Base-by-base conservation (phyloP, 1,140 invertebrate genomes). In the Steinernema feltiae region DNA sequence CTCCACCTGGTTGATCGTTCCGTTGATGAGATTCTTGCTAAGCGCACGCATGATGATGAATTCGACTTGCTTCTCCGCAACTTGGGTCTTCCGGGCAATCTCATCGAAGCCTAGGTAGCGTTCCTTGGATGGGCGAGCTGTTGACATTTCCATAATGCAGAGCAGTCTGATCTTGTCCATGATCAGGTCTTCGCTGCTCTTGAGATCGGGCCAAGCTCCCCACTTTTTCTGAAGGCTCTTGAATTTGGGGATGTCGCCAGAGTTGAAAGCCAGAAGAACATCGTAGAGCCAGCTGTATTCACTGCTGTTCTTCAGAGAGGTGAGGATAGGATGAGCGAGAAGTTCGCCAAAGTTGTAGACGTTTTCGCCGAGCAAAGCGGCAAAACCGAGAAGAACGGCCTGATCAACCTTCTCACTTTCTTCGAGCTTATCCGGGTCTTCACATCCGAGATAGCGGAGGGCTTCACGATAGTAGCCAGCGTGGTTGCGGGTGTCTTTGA, bases 301-400 rank as follows among this genome's bases (percentile, higher is more conserved):
- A 0, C 94, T 94, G 12, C 89, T 89, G n/a, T n/a, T n/a, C 77
- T 92, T 92, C 21, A 99, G 88, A 0, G 92, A 91, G 76, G 94
- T 91, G 79, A 99, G 87, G 32, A 99, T 92, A 1, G 94, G 94
- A 90, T 99, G 96, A 27, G 94, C 93, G 31, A 98, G 86, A 83
- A 99, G 88, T 89, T 99, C 97, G 0, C 95, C 96, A 83, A 99
- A 92, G 87, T 99, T 99, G 87, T 98, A 99, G 21, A 99, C 93
- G 46, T 93, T 93, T 83, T 98, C 93, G 12, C 95, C 96, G 0
- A 98, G 87, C 15, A 99, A 89, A 0, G 95, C 96, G 12, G 97
- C 95, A 1, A 99, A 88, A 0, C 94, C 93, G 18, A 99, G 89
- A 81, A 94, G 92, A 86, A 95, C 94, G 0, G 95, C 96, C 86